These are phyloP conservation scores for Gavialis gangeticus DNA, from an alignment of 2,113 vertebrate genomes.

Conservation along the genomic window DNA sequence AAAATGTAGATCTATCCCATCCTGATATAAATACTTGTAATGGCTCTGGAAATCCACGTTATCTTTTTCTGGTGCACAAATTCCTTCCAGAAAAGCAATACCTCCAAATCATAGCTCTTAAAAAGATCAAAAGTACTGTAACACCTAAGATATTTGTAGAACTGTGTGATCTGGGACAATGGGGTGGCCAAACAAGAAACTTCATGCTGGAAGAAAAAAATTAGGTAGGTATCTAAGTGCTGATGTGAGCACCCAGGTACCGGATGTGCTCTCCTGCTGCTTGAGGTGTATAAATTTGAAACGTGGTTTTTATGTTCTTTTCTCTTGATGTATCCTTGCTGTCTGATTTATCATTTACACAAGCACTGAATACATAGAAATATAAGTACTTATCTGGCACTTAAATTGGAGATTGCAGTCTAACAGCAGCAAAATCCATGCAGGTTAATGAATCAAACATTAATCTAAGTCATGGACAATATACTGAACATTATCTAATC, in stretches of 20 bases:
- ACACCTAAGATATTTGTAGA: not conserved
- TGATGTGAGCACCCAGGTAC: slow-evolving; percentile 18
- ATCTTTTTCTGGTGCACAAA: not conserved
- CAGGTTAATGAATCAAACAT: slow-evolving; percentile 58
- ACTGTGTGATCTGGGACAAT: rapidly evolving
- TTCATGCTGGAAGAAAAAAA: not conserved
- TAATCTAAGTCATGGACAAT: slow-evolving; percentile 21
- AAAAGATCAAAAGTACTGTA: no score
- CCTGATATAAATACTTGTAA: no score
- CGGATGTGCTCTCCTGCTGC: not conserved
- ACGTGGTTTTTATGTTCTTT: slow-evolving; percentile 29
- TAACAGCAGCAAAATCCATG: slow-evolving; percentile 48
- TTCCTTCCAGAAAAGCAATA: not conserved
- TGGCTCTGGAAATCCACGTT: no score
- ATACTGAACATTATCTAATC: not conserved
- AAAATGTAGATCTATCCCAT: no score
- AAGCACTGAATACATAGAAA: not conserved
- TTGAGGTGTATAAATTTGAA: slow-evolving; percentile 30
- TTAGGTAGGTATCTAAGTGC: not conserved
- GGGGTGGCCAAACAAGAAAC: not conserved
- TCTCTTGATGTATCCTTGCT: slow-evolving; percentile 23
- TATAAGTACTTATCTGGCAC: slow-evolving; percentile 31
- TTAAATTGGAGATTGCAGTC: slow-evolving; percentile 47
- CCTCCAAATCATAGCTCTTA: not conserved
- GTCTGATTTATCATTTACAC: slow-evolving; percentile 39